These are phyloP conservation scores for Tyto alba DNA, from an alignment of 2,113 vertebrate genomes.

Conservation along the genomic window DNA sequence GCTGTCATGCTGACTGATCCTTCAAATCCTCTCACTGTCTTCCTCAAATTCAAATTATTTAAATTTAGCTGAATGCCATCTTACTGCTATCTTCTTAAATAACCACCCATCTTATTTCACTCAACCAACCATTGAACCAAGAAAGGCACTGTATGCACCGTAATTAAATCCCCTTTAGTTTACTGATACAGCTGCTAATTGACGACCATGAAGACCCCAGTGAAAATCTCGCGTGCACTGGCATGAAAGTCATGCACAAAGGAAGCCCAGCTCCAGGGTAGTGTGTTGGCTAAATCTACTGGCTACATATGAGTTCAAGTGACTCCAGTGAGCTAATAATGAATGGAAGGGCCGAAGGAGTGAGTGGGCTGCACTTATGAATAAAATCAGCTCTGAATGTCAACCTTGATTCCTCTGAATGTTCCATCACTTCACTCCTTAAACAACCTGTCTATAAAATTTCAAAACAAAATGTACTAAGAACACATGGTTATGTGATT, in stretches of 20 bases:
- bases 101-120: not conserved
- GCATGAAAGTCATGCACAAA: not conserved
- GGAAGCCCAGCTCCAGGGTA: not conserved
- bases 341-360: not conserved
- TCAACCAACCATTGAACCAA: not conserved
- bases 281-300: not conserved
- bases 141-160: not conserved
- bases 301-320: not conserved
- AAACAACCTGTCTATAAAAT: not conserved
- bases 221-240: not conserved
- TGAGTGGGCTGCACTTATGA: not conserved
- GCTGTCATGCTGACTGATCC: not conserved
- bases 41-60: not conserved
- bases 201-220: not conserved
- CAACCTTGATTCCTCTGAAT: not conserved
- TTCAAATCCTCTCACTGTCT: not conserved
- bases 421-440: not conserved
- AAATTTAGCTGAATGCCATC: not conserved
- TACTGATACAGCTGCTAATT: not conserved
- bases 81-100: not conserved
- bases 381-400: not conserved
- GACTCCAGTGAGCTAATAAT: not conserved
- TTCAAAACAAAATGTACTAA: not conserved
- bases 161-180: not conserved
- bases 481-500: not conserved